A percentile compares a stretch with the other conserved stretches of the same genome.
These are phyloP conservation scores for Leptinotarsa peninsularis DNA, from an alignment of 2,888 invertebrate species.

Conservation along the genomic window DNA sequence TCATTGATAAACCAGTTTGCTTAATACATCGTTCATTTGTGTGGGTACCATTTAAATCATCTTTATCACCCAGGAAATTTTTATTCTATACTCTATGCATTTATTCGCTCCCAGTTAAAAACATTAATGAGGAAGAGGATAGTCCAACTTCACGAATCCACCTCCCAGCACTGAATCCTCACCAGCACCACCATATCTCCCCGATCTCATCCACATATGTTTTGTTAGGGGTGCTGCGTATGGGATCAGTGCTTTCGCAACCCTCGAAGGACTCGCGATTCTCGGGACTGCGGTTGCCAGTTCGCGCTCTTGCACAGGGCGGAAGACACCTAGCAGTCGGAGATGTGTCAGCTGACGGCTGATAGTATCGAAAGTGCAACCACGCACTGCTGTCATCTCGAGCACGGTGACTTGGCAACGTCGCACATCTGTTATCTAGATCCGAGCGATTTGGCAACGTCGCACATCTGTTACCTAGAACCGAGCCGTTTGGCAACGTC, in stretches of 20 bases:
- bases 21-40: too few relatives aligned
- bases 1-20: too few relatives aligned
- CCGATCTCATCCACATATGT: conserved; percentile 35
- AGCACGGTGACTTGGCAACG: conserved; percentile 28
- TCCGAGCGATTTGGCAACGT: conserved; percentile 35
- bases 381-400: conserved; percentile 15
- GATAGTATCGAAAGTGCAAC: conserved; percentile 26
- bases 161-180: not conserved
- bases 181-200: conserved; percentile 19
- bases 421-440: conserved; percentile 27
- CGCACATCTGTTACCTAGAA: conserved; percentile 36
- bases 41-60: too few relatives aligned
- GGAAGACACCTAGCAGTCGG: conserved; percentile 75
- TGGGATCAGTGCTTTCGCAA: conserved; percentile 92
- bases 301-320: conserved; percentile 90
- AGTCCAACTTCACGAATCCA: not conserved
- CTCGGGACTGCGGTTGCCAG: conserved; percentile 90
- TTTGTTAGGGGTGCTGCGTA: conserved; percentile 78
- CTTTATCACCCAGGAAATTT: too few relatives aligned
- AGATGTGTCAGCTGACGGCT: conserved; percentile 39
- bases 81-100: too few relatives aligned
- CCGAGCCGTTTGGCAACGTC: conserved; percentile 32
- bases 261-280: conserved; percentile 78
- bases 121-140: too few relatives aligned
- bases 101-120: too few relatives aligned